phyloP scores from a whole-genome alignment of 2,113 vertebrate genomes.

The Etheostoma cragini region DNA sequence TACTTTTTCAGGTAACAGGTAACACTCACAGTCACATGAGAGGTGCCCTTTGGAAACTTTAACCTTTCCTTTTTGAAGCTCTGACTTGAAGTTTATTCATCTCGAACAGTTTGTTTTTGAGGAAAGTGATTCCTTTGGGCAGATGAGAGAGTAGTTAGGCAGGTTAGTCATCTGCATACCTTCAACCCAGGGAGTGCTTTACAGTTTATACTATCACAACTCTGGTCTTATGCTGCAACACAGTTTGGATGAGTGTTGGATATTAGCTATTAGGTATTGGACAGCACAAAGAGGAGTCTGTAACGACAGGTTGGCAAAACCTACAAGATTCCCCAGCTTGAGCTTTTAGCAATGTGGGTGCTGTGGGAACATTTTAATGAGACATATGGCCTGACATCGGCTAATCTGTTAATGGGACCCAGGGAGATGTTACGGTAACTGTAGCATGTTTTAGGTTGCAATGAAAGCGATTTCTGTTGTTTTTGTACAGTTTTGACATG shows the following conservation, averaged over 20 bases:
- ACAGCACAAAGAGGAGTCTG: slow-evolving; percentile 32
- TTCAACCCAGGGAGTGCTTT: neutral
- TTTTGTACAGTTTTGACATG: slow-evolving; percentile 11
- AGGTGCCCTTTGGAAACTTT: slow-evolving; percentile 15
- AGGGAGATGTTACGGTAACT: slow-evolving; percentile 30
- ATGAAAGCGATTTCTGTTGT: neutral
- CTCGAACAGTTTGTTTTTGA: neutral
- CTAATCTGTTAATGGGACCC: slow-evolving; percentile 52
- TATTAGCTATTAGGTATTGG: slow-evolving; percentile 10
- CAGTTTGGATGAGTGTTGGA: slow-evolving; percentile 1
- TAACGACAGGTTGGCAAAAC: slow-evolving; percentile 45
- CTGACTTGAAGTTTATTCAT: neutral
- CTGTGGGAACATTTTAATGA: slow-evolving; percentile 33
- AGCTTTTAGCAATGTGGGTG: slow-evolving; percentile 38
- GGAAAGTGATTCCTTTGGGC: neutral
- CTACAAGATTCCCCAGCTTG: slow-evolving; percentile 22
- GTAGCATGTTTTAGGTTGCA: slow-evolving; percentile 8
- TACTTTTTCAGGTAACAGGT: slow-evolving; percentile 26
- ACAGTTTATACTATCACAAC: neutral
- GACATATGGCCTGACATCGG: slow-evolving; percentile 47
- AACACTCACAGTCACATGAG: slow-evolving; percentile 18
- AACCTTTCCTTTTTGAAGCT: neutral
- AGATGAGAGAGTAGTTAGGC: neutral
- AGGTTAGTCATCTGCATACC: neutral
- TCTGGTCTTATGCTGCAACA: slow-evolving; percentile 14